These are phyloP conservation scores for Matsumyia berberina DNA, from an alignment of 2,888 invertebrate species.

Conservation along the genomic window DNA sequence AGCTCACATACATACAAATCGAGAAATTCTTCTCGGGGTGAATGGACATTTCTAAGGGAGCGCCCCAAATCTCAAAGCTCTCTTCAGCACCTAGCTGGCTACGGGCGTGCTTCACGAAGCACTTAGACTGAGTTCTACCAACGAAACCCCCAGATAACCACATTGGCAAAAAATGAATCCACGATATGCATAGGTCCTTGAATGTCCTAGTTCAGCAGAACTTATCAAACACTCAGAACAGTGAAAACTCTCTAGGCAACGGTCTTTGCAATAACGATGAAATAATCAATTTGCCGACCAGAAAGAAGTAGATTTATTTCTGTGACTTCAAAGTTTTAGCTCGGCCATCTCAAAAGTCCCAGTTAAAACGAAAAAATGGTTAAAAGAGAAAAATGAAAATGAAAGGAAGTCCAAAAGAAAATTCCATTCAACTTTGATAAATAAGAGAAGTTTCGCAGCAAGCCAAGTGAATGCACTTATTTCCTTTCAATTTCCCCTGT, in stretches of 20 bases:
- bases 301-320: slow-evolving; percentile 25
- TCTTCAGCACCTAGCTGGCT: too few species aligned
- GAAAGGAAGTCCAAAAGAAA: slow-evolving; percentile 18
- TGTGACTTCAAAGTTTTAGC: slow-evolving; percentile 23
- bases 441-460: slow-evolving; percentile 48
- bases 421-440: slow-evolving; percentile 41
- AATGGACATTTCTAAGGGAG: too few species aligned
- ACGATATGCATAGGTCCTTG: too few species aligned
- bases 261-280: neutral
- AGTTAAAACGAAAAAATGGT: neutral
- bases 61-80: too few species aligned
- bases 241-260: neutral
- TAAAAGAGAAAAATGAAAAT: slow-evolving; percentile 3
- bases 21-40: too few species aligned
- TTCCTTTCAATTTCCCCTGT: slow-evolving; percentile 48
- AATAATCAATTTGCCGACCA: slow-evolving; percentile 32
- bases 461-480: slow-evolving; percentile 61
- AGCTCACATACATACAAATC: too few species aligned
- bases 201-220: too few species aligned
- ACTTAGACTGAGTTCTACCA: too few species aligned
- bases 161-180: too few species aligned
- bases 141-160: too few species aligned
- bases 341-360: slow-evolving; percentile 3
- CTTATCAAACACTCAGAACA: too few species aligned
- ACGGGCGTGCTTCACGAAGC: too few species aligned